Conservation (phyloP, 2,888 invertebrate species). For the Nasonia oneida region DNA sequence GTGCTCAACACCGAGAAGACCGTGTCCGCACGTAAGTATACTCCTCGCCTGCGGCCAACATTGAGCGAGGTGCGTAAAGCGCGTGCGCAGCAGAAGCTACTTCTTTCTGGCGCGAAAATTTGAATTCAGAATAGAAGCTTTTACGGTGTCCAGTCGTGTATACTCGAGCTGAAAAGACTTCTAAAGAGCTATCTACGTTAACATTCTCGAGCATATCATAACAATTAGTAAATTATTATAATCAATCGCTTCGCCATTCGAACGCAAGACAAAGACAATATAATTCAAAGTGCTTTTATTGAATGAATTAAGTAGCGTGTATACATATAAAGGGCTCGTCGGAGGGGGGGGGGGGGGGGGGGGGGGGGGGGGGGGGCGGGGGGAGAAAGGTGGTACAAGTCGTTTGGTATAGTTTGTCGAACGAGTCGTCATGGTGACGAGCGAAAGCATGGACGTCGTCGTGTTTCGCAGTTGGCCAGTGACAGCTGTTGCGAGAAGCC, state of each 20-base stretch:
- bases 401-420: constrained; percentile 67
- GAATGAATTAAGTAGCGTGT: too few relatives aligned
- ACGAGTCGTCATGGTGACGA: constrained; percentile 71
- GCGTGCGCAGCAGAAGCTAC: neutral
- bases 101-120: neutral
- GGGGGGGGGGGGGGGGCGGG: too few relatives aligned
- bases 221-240: too few relatives aligned
- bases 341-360: too few relatives aligned
- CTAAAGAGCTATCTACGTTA: too few relatives aligned
- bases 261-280: neutral
- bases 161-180: neutral
- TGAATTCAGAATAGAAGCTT: neutral
- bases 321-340: too few relatives aligned
- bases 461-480: constrained; percentile 70
- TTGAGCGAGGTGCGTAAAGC: neutral
- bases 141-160: too few relatives aligned
- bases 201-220: too few relatives aligned
- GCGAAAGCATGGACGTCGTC: constrained; percentile 63
- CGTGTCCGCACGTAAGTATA: neutral
- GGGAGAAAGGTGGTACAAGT: neutral
- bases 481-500: constrained; percentile 70
- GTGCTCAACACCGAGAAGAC: neutral
- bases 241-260: neutral
- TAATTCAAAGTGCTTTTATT: neutral
- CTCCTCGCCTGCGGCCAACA: neutral